phyloP scores from a whole-genome alignment of 1,140 invertebrate genomes.

The Drosophila mayri region DNA sequence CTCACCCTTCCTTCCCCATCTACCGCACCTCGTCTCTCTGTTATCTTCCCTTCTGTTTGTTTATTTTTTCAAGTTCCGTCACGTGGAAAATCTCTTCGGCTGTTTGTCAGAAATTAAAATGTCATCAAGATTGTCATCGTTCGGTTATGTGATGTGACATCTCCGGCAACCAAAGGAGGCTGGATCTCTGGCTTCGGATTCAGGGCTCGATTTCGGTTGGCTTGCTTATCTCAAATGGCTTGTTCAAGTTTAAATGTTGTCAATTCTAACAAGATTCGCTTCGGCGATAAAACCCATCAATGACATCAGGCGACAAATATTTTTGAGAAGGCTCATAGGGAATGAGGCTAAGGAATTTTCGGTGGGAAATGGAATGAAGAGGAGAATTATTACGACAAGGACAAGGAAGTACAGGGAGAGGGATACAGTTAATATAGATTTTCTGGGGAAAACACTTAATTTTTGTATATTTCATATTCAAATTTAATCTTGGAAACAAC shows the following conservation, averaged over 20 bases:
- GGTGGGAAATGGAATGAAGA: neutral
- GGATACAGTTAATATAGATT: too few species aligned
- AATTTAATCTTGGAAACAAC: neutral
- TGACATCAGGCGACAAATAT: conserved; percentile 55
- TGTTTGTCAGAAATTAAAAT: conserved; percentile 82
- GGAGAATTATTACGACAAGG: neutral
- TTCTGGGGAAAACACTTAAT: neutral
- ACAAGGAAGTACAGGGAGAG: neutral
- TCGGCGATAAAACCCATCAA: conserved; percentile 63
- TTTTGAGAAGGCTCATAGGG: conserved; percentile 2
- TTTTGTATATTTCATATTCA: neutral
- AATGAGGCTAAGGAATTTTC: neutral
- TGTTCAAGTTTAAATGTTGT: conserved; percentile 79
- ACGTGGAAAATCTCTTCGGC: conserved; percentile 77
- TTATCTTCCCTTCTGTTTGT: conserved; percentile 60
- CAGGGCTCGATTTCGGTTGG: conserved; percentile 11
- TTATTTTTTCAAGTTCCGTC: conserved; percentile 57
- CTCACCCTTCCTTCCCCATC: conserved; percentile 20
- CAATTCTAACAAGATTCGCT: conserved; percentile 80
- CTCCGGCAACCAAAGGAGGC: conserved; percentile 53
- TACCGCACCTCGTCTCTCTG: conserved; percentile 12
- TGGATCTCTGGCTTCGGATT: neutral
- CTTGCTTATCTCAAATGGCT: conserved; percentile 60
- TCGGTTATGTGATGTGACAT: conserved; percentile 73
- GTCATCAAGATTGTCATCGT: conserved; percentile 84